Base-by-base conservation (phyloP, 2,797 vertebrate genomes). In the Diglossa cyanea region DNA sequence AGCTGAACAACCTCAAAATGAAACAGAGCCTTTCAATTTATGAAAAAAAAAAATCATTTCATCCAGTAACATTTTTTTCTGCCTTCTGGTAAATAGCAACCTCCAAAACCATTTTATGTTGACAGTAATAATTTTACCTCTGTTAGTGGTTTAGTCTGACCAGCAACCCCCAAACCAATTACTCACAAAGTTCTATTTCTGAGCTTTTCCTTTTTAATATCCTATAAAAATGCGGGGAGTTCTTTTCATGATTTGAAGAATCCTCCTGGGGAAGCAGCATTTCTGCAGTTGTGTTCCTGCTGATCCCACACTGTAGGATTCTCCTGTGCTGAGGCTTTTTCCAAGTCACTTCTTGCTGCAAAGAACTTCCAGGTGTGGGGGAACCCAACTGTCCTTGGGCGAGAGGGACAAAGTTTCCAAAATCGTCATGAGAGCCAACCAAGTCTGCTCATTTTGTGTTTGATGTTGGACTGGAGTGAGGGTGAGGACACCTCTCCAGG, bases 1-100 rank as follows among this genome's bases (percentile, higher is more conserved):
- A 90, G 47, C 93, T 31, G 75, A 83, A 71, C 60, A 71, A 91
- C 72, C 60, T 88, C 78, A 89, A 87, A 92, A 87, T 63, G 53
- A 92, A 94, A 57, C 40, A 48, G 51, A 87, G 35, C 40, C 31
- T 82, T 95, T 91, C 67, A 33, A 55, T 82, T 78, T 58, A 45
- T 75, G 66, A 26, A n/a, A 61, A 50, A 61, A 50, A 25, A 55
- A 71, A 71, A 17, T 24, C 2, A 61, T 35, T 92, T 91, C 16
- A 31, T 47, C 24, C 39, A 80, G 13, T 86, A 71, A 44, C 17
- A 5, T 40, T 90, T 90, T 92, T 90, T 60, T 31, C 25, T 87
- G 18, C 51, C 25, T 95, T 77, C 68, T 87, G 63, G 40, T 90
- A 70, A 88, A 65, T 57, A 93, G 74, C 71, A 79, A 42, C 16